Evolutionary conservation across 1,140 invertebrate genomes (phyloP), one percentile per base, ranked within the genome.

Genomic region (Sesamia nonagrioides): DNA sequence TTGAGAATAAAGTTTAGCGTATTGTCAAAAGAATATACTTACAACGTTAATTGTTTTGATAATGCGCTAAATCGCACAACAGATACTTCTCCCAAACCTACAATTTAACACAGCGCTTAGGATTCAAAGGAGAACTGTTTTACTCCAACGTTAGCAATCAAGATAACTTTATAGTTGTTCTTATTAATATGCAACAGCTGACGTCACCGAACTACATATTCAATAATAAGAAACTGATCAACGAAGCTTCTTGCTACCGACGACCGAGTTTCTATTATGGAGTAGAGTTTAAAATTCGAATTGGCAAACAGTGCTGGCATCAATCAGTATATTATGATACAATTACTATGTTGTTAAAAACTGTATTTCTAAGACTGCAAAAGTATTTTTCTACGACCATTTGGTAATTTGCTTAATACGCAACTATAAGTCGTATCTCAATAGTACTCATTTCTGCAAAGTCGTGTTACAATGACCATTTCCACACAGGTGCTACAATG

Each of bases 131-230:
- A 27, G 4, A 6, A 15, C 56, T 15, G 27, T 60, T 35, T 15
- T 4, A 21, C 54, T 13, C 54, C 13, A 66, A 21, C 61, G 13
- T 13, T 15, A 11, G 11, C 11, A n/a, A 21, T 33, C 42, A n/a
- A 69, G 42, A 13, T 15, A 54, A 9, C 8, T 37, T 54, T 15
- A 42, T 54, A 54, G 8, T 48, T 56, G 17, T 48, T 68, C 75
- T 60, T 35, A 77, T 81, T 71, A 73, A 81, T 81, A 81, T 81
- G 75, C 79, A 77, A 35, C 56, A 77, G 68, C 48, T 61, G 71
- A 74, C 63, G 37, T 58, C 27, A 60, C 15, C 27, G 8, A 18
- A 13, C 37, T 40, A 21, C n/a, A 71, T 48, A 71, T 79, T 74
- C 50, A 79, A 79, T 73, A 78, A 72, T 56, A 79, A 73, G 66